phyloP scores from a whole-genome alignment of 2,797 vertebrate species.

The Sandelia bainsii region DNA sequence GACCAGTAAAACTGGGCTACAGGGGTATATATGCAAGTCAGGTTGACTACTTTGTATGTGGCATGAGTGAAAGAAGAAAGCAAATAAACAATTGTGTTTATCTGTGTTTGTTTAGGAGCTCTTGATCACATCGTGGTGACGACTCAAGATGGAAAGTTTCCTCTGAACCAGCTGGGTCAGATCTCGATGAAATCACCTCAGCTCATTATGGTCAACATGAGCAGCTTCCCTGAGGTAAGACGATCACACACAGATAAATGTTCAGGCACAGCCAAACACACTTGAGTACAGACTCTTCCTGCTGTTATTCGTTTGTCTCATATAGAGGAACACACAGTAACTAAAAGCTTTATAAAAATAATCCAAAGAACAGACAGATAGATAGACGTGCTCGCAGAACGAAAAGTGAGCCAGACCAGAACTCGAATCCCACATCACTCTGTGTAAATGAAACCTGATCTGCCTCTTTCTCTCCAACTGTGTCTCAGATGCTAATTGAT shows the following conservation, averaged over 20 bases:
- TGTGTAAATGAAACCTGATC: conserved; percentile 78
- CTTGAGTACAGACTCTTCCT: conserved; percentile 23
- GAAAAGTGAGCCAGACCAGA: conserved; percentile 66
- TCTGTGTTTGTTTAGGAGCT: conserved; percentile 84
- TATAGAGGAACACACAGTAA: conserved; percentile 50
- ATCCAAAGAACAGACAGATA: conserved; percentile 62
- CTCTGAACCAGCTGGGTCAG: conserved; percentile 96
- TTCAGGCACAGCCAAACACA: conserved; percentile 22
- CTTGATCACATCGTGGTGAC: conserved; percentile 92
- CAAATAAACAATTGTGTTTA: conserved; percentile 21
- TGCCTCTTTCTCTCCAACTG: conserved; percentile 60
- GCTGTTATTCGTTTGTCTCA: conserved; percentile 51
- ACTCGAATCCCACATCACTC: conserved; percentile 57
- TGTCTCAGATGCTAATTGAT: conserved; percentile 82
- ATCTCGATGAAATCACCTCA: conserved; percentile 95
- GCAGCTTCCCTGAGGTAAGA: conserved; percentile 93
- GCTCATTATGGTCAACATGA: conserved; percentile 94
- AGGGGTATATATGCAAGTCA: background rate
- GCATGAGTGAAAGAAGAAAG: conserved; percentile 12
- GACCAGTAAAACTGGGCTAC: background rate
- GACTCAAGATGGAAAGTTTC: conserved; percentile 93
- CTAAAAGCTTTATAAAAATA: conserved; percentile 69
- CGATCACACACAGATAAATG: conserved; percentile 24
- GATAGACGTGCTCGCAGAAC: conserved; percentile 50
- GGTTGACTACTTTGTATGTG: background rate